phyloP scores from a whole-genome alignment of 1,140 invertebrate genomes.

The Atta colombica region DNA sequence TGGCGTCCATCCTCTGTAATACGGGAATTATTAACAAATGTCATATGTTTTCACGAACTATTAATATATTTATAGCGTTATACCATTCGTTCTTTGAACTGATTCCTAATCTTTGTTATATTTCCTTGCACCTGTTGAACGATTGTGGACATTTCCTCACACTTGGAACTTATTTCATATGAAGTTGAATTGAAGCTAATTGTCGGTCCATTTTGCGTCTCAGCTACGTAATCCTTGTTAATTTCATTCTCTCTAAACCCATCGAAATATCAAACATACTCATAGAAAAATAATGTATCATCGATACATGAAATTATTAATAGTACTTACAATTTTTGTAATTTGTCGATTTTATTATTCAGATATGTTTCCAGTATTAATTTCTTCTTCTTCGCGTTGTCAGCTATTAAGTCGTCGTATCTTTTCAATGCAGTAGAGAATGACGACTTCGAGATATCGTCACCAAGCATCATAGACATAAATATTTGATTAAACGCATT shows the following conservation, averaged over 20 bases:
- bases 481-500: conserved; percentile 82
- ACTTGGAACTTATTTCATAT: conserved; percentile 54
- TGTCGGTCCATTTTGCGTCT: conserved; percentile 51
- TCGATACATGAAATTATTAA: background rate
- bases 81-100: conserved; percentile 70
- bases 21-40: conserved; percentile 38
- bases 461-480: conserved; percentile 73
- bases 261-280: background rate
- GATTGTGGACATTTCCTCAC: conserved; percentile 28
- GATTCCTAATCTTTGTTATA: conserved; percentile 61
- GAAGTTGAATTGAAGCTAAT: conserved; percentile 50
- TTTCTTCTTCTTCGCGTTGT: conserved; percentile 70
- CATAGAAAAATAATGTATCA: background rate
- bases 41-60: background rate
- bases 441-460: conserved; percentile 58
- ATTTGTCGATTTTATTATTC: conserved; percentile 59
- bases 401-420: conserved; percentile 69
- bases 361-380: conserved; percentile 62
- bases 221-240: conserved; percentile 39
- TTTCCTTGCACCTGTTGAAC: conserved; percentile 57
- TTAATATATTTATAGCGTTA: background rate
- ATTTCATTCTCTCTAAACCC: conserved; percentile 57
- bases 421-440: conserved; percentile 73
- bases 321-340: conserved; percentile 70
- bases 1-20: conserved; percentile 77